A percentile compares a stretch with the other conserved stretches of the same genome.
Conservation (phyloP, 2,888 invertebrate genomes). For the Agrypnus murinus region DNA sequence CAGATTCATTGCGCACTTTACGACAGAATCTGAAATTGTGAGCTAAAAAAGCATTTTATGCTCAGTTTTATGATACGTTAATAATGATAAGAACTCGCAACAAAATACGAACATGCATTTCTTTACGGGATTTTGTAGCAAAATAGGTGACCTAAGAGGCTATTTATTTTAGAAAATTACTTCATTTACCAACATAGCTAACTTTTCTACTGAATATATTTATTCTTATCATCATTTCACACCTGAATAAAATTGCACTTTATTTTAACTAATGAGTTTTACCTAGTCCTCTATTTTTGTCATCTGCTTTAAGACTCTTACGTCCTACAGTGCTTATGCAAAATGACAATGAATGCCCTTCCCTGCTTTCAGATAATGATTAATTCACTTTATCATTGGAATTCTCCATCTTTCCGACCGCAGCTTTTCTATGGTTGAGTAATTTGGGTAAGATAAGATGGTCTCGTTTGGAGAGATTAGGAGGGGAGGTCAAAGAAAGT, state of each 20-base stretch:
- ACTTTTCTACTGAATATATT: background rate
- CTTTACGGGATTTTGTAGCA: slow-evolving; percentile 30
- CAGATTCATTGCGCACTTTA: slow-evolving; percentile 37
- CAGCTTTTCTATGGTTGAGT: too few relatives aligned
- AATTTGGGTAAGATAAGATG: too few relatives aligned
- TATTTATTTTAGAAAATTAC: slow-evolving; percentile 19
- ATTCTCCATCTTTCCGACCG: too few relatives aligned
- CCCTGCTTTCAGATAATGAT: too few relatives aligned
- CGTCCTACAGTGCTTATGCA: too few relatives aligned
- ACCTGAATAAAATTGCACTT: slow-evolving; percentile 19
- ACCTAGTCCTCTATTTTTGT: too few relatives aligned
- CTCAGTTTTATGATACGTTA: slow-evolving; percentile 41
- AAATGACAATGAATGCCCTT: too few relatives aligned
- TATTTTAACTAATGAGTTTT: background rate
- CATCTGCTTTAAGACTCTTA: too few relatives aligned
- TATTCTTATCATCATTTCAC: slow-evolving; percentile 11
- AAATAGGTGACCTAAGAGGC: slow-evolving; percentile 29
- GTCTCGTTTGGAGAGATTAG: too few relatives aligned
- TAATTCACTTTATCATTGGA: too few relatives aligned
- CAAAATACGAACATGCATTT: slow-evolving; percentile 33
- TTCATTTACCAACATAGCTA: slow-evolving; percentile 1
- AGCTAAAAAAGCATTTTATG: slow-evolving; percentile 40
- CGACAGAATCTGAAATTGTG: slow-evolving; percentile 39
- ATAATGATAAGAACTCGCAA: slow-evolving; percentile 39
- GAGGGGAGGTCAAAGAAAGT: too few relatives aligned